phyloP scores from a whole-genome alignment of 1,140 invertebrate genomes.

The Paraescarpia echinospica region DNA sequence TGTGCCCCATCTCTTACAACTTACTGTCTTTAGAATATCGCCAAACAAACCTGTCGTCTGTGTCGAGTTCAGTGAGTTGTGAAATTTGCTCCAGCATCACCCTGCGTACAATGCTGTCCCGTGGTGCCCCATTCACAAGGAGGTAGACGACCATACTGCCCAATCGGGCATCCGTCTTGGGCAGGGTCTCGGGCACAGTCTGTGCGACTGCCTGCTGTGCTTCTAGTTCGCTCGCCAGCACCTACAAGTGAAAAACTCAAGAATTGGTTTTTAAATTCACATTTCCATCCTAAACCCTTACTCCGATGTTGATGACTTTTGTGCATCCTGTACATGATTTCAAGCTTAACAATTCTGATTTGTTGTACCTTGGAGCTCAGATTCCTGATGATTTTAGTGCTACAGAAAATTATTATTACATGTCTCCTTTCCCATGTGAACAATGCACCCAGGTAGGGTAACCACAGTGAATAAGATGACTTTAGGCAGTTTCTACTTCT shows the following conservation, averaged over 20 bases:
- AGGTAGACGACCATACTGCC: slow-evolving; percentile 44
- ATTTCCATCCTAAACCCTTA: too few relatives aligned
- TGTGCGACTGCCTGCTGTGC: slow-evolving; percentile 35
- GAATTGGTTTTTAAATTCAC: too few relatives aligned
- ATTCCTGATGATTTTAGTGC: background rate
- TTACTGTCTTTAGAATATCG: slow-evolving; percentile 23
- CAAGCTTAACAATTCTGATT: too few relatives aligned
- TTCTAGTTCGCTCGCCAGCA: slow-evolving; percentile 43
- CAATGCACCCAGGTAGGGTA: background rate
- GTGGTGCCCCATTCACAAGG: slow-evolving; percentile 34
- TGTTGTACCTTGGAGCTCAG: too few relatives aligned
- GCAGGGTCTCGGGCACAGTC: slow-evolving; percentile 31
- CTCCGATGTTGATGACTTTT: too few relatives aligned
- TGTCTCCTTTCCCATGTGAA: background rate
- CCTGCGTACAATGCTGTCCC: slow-evolving; percentile 25
- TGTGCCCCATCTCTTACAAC: too few relatives aligned
- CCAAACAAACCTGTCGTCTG: slow-evolving; percentile 33
- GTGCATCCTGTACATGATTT: too few relatives aligned
- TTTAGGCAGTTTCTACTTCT: too few relatives aligned
- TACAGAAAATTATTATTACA: background rate
- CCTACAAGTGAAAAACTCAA: background rate
- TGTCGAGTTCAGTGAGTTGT: slow-evolving; percentile 34
- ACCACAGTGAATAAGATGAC: too few relatives aligned
- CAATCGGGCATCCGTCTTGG: slow-evolving; percentile 41
- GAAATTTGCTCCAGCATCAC: slow-evolving; percentile 49